Evolutionary conservation across 2,797 vertebrate species (phyloP).

Genomic region (Allobates femoralis): DNA sequence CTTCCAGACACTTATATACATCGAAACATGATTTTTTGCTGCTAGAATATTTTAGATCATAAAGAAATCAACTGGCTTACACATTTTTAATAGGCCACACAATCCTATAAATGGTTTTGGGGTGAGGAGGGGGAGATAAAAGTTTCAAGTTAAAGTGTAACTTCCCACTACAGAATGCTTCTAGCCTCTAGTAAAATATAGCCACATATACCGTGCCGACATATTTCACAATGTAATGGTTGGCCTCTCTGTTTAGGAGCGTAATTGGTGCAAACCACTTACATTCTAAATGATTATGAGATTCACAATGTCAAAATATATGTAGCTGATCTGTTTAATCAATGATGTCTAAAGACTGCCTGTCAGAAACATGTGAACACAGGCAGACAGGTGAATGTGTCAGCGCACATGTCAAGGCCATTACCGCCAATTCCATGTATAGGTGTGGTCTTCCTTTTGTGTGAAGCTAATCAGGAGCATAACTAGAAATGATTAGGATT

Average conservation of each 20-base stretch:
- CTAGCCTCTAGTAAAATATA: not conserved
- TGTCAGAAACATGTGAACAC: slow-evolving; percentile 21
- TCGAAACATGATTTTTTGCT: no score
- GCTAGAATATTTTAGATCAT: no score
- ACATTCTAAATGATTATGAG: not conserved
- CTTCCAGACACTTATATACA: no score
- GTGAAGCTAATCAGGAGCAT: not conserved
- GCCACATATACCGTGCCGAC: no score
- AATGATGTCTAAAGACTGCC: not conserved
- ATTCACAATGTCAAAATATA: slow-evolving; percentile 11
- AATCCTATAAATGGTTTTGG: no score
- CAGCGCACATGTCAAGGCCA: not conserved
- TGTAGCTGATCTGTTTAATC: not conserved
- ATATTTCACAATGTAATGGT: not conserved
- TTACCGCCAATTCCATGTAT: not conserved
- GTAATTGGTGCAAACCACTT: slow-evolving; percentile 2
- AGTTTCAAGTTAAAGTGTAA: not conserved
- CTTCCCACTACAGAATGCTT: not conserved
- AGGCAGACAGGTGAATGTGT: not conserved
- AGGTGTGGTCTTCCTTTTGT: not conserved
- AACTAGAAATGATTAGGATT: not conserved
- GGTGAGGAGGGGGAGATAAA: no score
- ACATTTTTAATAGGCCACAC: no score
- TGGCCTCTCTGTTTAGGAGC: not conserved
- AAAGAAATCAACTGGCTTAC: no score